Base-by-base conservation (phyloP, 2,113 vertebrate species). In the Alligator sinensis region DNA sequence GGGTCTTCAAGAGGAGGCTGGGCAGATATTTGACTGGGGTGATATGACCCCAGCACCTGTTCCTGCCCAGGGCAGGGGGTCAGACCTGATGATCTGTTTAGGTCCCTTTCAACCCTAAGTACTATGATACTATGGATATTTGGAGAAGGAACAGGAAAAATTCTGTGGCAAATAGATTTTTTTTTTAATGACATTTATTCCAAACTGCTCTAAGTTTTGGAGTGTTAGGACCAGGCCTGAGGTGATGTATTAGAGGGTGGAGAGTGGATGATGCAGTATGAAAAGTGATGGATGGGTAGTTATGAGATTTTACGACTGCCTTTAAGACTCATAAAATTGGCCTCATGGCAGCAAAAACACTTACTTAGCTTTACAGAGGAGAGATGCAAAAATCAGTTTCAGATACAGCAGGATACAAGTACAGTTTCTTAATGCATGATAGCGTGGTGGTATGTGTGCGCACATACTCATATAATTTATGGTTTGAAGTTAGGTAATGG, bases 311-410 rank as follows among this genome's bases (percentile, higher is more conserved):
- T 0, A 4, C 79, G 1, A 4, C 38, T 89, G 34, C 22, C 55
- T 95, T 86, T 86, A 72, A 60, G 76, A 59, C 59, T 78, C 34
- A 54, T 91, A 25, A 59, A 70, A 57, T 84, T 92, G 84, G 77
- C 86, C 80, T 80, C 76, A 70, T 87, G 78, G 86, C 58, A 93
- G 87, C 34, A 92, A 84, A 77, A 75, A 57, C 76, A 76, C 9
- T n/a, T 74, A 14, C 54, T 86, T 90, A 68, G 64, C 64, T 68
- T 30, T 68, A 28, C 64, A 68, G 64, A 9, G 27, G n/a, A 68
- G n/a, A 18, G 64, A 24, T 57, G 19, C 1, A 90, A 38, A 82
- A 94, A 77, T 83, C 17, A 34, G 47, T 47, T 47, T 47, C 47
- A 47, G 7, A 47, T 47, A 9, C 47, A 47, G 47, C 47, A 47